phyloP scores from a whole-genome alignment of 37 sponge, comb jelly and placozoan genomes.

The Ephydatia muelleri region DNA sequence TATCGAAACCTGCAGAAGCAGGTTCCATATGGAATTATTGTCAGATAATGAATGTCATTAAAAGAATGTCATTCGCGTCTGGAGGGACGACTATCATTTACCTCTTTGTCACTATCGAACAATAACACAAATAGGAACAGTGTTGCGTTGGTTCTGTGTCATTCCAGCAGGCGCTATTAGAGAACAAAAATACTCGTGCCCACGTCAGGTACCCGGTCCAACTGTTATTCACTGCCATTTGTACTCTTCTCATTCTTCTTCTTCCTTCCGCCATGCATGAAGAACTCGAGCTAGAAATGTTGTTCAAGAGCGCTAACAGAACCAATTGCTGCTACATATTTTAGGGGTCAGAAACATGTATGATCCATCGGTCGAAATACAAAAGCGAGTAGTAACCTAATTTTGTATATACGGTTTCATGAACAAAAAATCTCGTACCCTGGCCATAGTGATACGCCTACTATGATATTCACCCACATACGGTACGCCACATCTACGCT shows the following conservation, averaged over 20 bases:
- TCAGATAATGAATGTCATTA: neutral
- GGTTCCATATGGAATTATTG: neutral
- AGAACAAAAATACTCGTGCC: neutral
- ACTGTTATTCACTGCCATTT: neutral
- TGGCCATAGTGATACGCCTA: slow-evolving; percentile 1
- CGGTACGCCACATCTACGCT: too few species aligned
- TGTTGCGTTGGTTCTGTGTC: neutral
- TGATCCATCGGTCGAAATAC: neutral
- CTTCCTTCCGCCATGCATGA: neutral
- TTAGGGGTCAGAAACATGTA: neutral
- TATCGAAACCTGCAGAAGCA: slow-evolving; percentile 1
- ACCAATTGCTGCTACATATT: neutral
- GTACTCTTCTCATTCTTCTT: neutral
- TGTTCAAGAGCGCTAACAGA: neutral
- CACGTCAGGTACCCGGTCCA: neutral
- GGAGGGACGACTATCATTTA: neutral
- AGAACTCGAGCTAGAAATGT: slow-evolving; percentile 1
- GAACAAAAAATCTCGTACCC: neutral
- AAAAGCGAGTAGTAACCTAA: neutral
- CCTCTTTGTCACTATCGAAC: neutral
- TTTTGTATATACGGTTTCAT: neutral
- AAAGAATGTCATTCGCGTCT: neutral
- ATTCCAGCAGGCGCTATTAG: neutral
- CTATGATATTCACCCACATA: slow-evolving; percentile 1
- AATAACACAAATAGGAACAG: neutral